Percentiles rank a stretch among this genome's conserved stretches.
phyloP scores from a whole-genome alignment of 2,888 invertebrate genomes.

The Aradus depressus region DNA sequence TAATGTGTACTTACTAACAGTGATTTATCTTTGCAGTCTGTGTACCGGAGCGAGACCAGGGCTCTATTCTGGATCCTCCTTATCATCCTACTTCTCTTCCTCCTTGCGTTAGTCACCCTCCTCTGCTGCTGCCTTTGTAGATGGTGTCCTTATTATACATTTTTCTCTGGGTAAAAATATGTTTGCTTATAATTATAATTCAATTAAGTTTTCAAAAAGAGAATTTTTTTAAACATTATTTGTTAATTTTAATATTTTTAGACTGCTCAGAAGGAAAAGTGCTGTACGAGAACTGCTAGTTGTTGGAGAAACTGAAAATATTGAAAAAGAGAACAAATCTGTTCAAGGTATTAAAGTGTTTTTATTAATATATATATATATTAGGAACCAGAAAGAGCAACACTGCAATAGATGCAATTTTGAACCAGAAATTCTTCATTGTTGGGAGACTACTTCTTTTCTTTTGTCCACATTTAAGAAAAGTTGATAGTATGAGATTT shows the following conservation, averaged over 20 bases:
- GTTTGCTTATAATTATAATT: background rate
- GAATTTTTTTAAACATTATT: background rate
- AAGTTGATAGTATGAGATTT: too few species aligned
- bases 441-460: background rate
- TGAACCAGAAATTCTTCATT: background rate
- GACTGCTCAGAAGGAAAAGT: constrained; percentile 21
- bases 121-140: constrained; percentile 75
- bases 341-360: constrained; percentile 45
- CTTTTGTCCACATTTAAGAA: too few species aligned
- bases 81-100: constrained; percentile 59
- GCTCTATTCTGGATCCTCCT: constrained; percentile 66
- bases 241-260: background rate
- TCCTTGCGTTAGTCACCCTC: constrained; percentile 56
- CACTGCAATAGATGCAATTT: too few species aligned
- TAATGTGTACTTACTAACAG: too few species aligned
- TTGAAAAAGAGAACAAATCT: constrained; percentile 42
- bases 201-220: constrained; percentile 39
- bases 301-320: background rate
- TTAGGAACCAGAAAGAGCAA: too few species aligned
- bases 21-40: constrained; percentile 43
- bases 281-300: constrained; percentile 9
- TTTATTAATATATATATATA: background rate
- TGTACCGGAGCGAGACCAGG: constrained; percentile 61
- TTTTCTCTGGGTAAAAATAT: constrained; percentile 26
- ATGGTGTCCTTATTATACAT: constrained; percentile 65